phyloP scores from a whole-genome alignment of 2,797 vertebrate genomes.

The Prionace glauca region DNA sequence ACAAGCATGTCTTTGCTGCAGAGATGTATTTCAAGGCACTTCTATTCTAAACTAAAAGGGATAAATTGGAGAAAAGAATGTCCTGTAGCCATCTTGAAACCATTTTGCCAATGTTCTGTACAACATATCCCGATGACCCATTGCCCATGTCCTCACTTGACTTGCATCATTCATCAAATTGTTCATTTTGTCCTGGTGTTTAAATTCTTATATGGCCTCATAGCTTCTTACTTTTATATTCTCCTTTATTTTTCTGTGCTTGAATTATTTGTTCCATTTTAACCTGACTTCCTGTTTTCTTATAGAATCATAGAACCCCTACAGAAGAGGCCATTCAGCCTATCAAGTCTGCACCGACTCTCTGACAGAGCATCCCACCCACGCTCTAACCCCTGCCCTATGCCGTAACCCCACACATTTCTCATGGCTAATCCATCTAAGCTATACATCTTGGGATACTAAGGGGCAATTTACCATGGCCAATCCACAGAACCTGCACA shows the following conservation, averaged over 20 bases:
- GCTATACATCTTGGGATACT: too few relatives aligned
- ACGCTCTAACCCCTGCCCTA: too few relatives aligned
- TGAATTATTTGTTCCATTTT: background rate
- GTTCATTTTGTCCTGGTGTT: background rate
- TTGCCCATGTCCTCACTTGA: background rate
- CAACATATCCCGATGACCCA: background rate
- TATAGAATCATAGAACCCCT: too few relatives aligned
- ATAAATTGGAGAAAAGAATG: background rate
- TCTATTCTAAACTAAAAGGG: background rate
- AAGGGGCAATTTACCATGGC: too few relatives aligned
- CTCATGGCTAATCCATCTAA: too few relatives aligned
- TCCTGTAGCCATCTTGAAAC: background rate
- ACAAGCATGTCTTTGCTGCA: background rate
- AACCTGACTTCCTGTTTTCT: background rate
- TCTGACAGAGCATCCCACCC: too few relatives aligned
- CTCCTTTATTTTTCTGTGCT: background rate
- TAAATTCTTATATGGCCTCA: background rate
- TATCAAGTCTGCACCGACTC: too few relatives aligned
- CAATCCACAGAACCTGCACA: too few relatives aligned
- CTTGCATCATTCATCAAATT: background rate
- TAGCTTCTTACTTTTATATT: background rate
- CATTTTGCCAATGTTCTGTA: background rate
- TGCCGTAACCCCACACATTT: too few relatives aligned
- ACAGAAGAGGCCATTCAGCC: too few relatives aligned
- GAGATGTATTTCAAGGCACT: background rate